Evolutionary conservation across 1,140 invertebrate species (phyloP), one percentile per base, ranked within the genome.

Genomic region (Leucophenga varia): DNA sequence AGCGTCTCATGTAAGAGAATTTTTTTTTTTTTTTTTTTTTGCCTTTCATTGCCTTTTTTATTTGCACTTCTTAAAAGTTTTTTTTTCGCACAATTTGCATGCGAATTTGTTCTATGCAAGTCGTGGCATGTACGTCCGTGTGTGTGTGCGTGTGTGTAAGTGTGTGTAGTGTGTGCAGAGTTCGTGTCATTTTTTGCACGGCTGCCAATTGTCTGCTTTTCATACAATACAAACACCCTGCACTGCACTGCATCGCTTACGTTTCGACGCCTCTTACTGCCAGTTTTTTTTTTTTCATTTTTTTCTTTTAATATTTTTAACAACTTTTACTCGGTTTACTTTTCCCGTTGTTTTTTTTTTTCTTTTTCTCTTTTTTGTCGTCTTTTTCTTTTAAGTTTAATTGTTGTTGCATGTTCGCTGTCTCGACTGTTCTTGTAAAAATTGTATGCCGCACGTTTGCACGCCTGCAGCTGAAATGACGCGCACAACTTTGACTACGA

Each of bases 271-370:
- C 3, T 30, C 34, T 18, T 32, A 32, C 44, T 34, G 16, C 32
- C 7, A 34, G 40, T 45, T 42, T 45, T 45, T 32, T n/a, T n/a
- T 67, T 52, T 52, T 67, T 67, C 59, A 59, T 65, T 67, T 67
- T 47, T 67, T 67, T 65, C 59, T n/a, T n/a, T n/a, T n/a, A n/a
- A n/a, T n/a, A n/a, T n/a, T n/a, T n/a, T n/a, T 67, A 67, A 67
- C 63, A 67, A 67, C 63, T 67, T 67, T 67, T 67, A 64, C 63
- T 67, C 63, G 63, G 63, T 67, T 67, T 67, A 67, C 63, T 67
- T 67, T 67, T 67, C 52, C 63, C 63, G 63, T 67, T 64, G 67
- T 53, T 58, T 5, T 14, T 14, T 7, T n/a, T 14, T 67, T 64
- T 67, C 56, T 58, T 5, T 14, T 14, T 7, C 13, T 14, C 22